A percentile compares a stretch with the other conserved stretches of the same genome.
These are phyloP conservation scores for Schizopygopsis malacanthus DNA, from an alignment of 2,797 vertebrate genomes.

Conservation along the genomic window DNA sequence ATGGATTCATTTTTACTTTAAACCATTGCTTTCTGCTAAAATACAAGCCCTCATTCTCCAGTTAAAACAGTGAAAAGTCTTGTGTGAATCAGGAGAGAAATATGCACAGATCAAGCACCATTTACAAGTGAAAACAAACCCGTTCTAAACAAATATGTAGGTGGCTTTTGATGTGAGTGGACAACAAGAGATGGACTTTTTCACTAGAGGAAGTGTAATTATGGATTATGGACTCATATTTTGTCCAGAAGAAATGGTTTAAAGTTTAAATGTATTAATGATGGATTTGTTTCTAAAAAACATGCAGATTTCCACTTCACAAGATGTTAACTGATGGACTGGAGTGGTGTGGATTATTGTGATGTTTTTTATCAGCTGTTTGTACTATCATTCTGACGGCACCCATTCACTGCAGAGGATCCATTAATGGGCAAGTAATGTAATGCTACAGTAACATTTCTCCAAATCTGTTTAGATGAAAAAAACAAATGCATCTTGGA, in stretches of 20 bases:
- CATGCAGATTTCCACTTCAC: not conserved
- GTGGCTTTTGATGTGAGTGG: not conserved
- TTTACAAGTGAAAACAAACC: too few relatives aligned
- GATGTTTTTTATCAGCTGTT: not conserved
- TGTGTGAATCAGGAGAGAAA: not conserved
- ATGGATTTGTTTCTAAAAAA: not conserved
- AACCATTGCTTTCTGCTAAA: not conserved
- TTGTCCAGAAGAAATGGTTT: not conserved
- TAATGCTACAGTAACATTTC: not conserved
- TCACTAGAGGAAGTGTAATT: too few relatives aligned
- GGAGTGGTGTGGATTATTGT: not conserved
- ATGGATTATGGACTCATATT: too few relatives aligned
- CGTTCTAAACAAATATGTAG: too few relatives aligned
- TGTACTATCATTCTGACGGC: not conserved
- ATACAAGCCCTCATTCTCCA: not conserved
- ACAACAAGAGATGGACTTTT: not conserved
- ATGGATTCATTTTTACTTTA: too few relatives aligned
- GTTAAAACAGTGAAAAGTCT: too few relatives aligned
- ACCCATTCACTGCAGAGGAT: not conserved
- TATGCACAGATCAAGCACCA: not conserved
- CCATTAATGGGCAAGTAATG: not conserved
- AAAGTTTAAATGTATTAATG: not conserved
- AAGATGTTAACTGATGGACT: not conserved
- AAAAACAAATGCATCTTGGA: not conserved
- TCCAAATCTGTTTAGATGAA: not conserved